These are phyloP conservation scores for Microtus ochrogaster DNA, from an alignment of 2,113 vertebrate genomes.

Conservation along the genomic window DNA sequence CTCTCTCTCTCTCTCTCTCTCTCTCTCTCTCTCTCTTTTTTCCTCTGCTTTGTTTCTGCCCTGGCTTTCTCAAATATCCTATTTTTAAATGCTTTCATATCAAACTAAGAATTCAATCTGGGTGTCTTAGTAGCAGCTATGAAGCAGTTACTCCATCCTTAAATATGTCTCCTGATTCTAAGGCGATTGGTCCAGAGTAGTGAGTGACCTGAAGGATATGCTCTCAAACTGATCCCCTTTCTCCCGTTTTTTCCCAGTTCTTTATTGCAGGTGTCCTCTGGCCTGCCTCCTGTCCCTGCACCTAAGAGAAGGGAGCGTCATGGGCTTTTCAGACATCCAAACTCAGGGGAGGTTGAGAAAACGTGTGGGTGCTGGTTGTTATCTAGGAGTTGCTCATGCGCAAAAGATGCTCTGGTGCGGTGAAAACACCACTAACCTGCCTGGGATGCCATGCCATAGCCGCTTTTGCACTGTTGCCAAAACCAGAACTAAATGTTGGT, in stretches of 20 bases:
- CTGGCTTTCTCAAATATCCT: not conserved
- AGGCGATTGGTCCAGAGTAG: not conserved
- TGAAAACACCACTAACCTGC: too few relatives aligned
- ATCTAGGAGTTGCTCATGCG: not conserved
- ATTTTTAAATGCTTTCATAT: not conserved
- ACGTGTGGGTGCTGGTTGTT: rapidly evolving
- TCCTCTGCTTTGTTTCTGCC: not conserved
- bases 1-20: not conserved
- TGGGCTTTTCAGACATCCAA: not conserved
- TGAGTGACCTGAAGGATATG: not conserved
- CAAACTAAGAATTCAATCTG: not conserved
- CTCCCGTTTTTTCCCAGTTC: too few relatives aligned
- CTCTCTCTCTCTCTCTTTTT: not conserved
- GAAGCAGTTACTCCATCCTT: not conserved
- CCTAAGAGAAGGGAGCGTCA: not conserved
- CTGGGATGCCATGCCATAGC: rapidly evolving
- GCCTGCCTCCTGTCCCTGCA: not conserved
- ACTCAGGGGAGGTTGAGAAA: not conserved
- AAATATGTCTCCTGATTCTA: not conserved
- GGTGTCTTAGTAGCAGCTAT: not conserved
- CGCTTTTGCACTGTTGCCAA: not conserved
- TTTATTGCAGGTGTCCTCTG: not conserved
- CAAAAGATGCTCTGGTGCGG: not conserved
- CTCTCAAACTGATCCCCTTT: not conserved
- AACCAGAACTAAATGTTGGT: not conserved